Conservation (phyloP, 1,140 invertebrate genomes). For the Triops cancriformis region DNA sequence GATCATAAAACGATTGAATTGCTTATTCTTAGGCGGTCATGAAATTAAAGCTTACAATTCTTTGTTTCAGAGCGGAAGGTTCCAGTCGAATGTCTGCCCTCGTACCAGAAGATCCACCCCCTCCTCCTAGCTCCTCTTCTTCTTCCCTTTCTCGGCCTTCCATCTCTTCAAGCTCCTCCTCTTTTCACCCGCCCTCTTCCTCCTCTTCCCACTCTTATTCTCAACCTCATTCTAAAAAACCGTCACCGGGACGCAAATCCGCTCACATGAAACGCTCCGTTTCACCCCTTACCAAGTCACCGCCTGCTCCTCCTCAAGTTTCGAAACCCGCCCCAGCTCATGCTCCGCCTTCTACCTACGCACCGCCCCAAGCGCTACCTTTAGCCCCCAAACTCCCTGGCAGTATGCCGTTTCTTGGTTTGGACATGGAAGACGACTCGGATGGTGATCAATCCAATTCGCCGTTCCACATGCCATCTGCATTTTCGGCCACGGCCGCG, state of each 20-base stretch:
- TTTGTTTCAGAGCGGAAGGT: slow-evolving; percentile 39
- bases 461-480: slow-evolving; percentile 16
- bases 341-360: slow-evolving; percentile 1
- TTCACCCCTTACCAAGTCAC: slow-evolving; percentile 35
- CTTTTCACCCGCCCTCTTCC: slow-evolving; percentile 44
- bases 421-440: slow-evolving; percentile 15
- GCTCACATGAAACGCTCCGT: slow-evolving; percentile 28
- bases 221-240: slow-evolving; percentile 27
- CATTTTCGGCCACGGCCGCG: not conserved
- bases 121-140: slow-evolving; percentile 42
- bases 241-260: slow-evolving; percentile 30
- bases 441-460: slow-evolving; percentile 2
- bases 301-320: slow-evolving; percentile 47
- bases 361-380: slow-evolving; percentile 13
- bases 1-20: too few relatives aligned
- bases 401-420: slow-evolving; percentile 17
- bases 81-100: slow-evolving; percentile 43
- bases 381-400: slow-evolving; percentile 25
- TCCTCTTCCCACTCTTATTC: slow-evolving; percentile 36
- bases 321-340: slow-evolving; percentile 44
- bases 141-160: not conserved
- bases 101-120: slow-evolving; percentile 46
- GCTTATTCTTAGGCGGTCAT: too few relatives aligned
- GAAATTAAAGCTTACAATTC: too few relatives aligned
- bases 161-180: slow-evolving; percentile 32